These are phyloP conservation scores for Cyanistes caeruleus DNA, from an alignment of 2,113 vertebrate species.

Conservation along the genomic window DNA sequence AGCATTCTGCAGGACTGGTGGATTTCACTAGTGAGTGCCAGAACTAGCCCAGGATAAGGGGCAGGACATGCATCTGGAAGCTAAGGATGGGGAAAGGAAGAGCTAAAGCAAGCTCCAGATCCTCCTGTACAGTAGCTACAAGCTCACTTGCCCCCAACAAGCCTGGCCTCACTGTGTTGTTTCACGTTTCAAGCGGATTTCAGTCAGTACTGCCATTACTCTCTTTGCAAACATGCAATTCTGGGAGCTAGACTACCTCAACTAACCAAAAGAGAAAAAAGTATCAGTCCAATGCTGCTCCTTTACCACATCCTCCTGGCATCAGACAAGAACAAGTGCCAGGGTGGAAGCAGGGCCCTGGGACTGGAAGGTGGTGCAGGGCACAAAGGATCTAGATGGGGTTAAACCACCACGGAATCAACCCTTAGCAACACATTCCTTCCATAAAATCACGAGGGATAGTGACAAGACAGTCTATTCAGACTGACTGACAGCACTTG, in stretches of 20 bases:
- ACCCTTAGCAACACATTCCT: not conserved
- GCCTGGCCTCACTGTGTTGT: not conserved
- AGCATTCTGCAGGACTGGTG: not conserved
- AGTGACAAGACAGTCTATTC: not conserved
- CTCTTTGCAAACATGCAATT: not conserved
- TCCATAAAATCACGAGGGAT: not conserved
- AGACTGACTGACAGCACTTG: not conserved
- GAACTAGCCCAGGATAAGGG: not conserved
- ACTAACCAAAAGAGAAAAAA: not conserved
- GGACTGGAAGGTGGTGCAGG: not conserved
- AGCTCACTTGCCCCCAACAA: not conserved
- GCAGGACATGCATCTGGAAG: not conserved
- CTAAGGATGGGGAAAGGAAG: not conserved
- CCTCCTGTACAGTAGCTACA: not conserved
- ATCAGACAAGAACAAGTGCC: not conserved
- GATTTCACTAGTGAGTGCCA: not conserved
- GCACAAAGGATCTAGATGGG: not conserved
- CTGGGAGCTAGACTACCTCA: not conserved
- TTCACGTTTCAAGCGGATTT: not conserved
- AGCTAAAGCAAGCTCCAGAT: not conserved
- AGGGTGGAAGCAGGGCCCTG: accelerated
- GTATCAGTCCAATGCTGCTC: not conserved
- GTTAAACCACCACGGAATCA: not conserved
- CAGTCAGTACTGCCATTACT: not conserved
- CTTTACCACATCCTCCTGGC: not conserved